A percentile compares a stretch with the other conserved stretches of the same genome.
Conservation (phyloP, 1,140 invertebrate species). For the Bathynomus jamesi region DNA sequence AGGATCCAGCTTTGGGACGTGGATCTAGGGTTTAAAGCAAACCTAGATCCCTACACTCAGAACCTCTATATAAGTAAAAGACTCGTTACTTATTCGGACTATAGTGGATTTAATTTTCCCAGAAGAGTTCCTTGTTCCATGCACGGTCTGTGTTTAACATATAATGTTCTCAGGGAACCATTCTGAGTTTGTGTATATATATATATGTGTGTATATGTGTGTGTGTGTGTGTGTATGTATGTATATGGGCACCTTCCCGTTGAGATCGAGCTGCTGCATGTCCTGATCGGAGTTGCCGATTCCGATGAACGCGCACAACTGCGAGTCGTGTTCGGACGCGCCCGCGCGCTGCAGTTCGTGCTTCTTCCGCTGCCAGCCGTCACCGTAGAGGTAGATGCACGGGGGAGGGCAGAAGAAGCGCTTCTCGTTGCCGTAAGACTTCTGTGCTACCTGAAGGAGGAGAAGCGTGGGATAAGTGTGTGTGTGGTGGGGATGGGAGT, state of each 20-base stretch:
- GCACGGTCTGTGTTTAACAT: too few species aligned
- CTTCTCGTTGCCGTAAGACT: constrained; percentile 99
- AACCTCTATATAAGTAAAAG: too few species aligned
- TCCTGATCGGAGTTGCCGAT: constrained; percentile 98
- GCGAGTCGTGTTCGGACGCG: constrained; percentile 78
- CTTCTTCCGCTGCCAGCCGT: constrained; percentile 90
- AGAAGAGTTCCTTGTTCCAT: too few species aligned
- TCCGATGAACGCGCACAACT: constrained; percentile 95
- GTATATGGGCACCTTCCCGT: constrained; percentile 53
- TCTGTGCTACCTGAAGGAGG: constrained; percentile 65
- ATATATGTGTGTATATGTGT: constrained; percentile 7
- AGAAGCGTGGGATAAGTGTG: too few species aligned
- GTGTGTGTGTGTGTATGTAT: constrained; percentile 2
- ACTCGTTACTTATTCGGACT: too few species aligned
- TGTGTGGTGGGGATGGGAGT: too few species aligned
- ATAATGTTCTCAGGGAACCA: too few species aligned
- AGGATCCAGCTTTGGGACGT: too few species aligned
- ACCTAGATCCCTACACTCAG: too few species aligned
- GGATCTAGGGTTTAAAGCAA: too few species aligned
- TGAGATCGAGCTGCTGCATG: constrained; percentile 96
- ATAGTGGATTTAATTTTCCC: too few species aligned
- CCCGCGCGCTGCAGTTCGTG: constrained; percentile 79
- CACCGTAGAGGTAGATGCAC: constrained; percentile 95
- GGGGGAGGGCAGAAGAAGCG: constrained; percentile 99
- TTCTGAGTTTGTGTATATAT: too few species aligned